These are phyloP conservation scores for Sinocyclocheilus anshuiensis DNA, from an alignment of 2,113 vertebrate species.

Conservation along the genomic window DNA sequence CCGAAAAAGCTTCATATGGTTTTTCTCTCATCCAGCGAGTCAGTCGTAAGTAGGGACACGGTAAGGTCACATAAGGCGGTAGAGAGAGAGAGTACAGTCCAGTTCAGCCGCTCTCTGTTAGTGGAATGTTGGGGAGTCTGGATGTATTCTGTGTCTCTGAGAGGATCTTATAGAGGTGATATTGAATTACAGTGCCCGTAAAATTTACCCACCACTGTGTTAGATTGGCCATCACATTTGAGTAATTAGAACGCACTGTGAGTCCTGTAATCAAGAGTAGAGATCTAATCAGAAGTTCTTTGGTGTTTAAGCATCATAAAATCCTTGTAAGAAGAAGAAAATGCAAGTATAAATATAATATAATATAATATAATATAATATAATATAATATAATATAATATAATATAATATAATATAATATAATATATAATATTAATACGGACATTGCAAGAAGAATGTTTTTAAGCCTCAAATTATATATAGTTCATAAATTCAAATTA, in stretches of 20 bases:
- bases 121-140: neutral
- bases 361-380: no score
- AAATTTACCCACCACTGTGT: neutral
- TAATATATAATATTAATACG: neutral
- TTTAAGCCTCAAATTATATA: neutral
- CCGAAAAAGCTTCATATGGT: conserved; percentile 23
- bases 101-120: neutral
- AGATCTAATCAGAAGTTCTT: neutral
- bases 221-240: neutral
- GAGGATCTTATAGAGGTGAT: neutral
- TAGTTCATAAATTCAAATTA: neutral
- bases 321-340: neutral
- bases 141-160: neutral
- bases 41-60: neutral
- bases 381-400: no score
- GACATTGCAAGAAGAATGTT: neutral
- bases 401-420: no score
- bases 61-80: conserved; percentile 20
- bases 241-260: neutral
- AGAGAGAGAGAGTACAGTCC: neutral
- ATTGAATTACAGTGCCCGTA: neutral
- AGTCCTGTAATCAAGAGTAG: neutral
- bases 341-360: no score
- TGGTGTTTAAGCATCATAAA: neutral
- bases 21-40: conserved; percentile 18